These are phyloP conservation scores for Carduelis carduelis DNA, from an alignment of 2,797 vertebrate species.

Conservation along the genomic window DNA sequence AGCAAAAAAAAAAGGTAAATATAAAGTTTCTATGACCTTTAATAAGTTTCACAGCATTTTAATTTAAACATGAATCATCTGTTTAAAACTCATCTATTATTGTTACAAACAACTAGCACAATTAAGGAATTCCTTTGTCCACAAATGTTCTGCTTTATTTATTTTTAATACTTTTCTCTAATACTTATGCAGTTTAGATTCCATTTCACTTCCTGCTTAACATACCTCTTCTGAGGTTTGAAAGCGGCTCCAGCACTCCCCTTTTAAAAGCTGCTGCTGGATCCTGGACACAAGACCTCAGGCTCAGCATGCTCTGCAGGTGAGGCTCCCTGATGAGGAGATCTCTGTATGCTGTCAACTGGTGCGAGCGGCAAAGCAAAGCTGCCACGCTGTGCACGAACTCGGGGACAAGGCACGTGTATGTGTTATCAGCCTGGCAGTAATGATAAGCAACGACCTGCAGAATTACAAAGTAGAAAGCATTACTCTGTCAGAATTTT, in stretches of 20 bases:
- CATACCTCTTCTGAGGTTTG: conserved; percentile 87
- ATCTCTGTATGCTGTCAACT: conserved; percentile 87
- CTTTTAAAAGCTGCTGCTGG: conserved; percentile 89
- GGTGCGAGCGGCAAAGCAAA: conserved; percentile 88
- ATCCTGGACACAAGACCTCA: conserved; percentile 95
- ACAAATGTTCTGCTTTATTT: neutral
- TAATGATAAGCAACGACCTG: conserved; percentile 98
- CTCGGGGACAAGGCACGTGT: conserved; percentile 96
- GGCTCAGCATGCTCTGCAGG: conserved; percentile 93
- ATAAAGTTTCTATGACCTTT: neutral
- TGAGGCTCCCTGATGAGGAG: conserved; percentile 90
- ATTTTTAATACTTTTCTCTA: neutral
- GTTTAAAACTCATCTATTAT: neutral
- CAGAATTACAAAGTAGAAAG: neutral
- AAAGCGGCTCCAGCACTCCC: conserved; percentile 90
- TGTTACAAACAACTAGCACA: neutral
- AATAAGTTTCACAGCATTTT: neutral
- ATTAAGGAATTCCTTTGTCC: neutral
- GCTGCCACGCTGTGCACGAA: conserved; percentile 95
- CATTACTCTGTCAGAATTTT: neutral
- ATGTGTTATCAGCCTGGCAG: conserved; percentile 97
- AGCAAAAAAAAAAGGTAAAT: neutral
- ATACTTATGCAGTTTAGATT: neutral
- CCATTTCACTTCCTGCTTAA: neutral
- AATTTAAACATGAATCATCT: neutral